These are phyloP conservation scores for Aegypius monachus DNA, from an alignment of 2,113 vertebrate species.

Conservation along the genomic window DNA sequence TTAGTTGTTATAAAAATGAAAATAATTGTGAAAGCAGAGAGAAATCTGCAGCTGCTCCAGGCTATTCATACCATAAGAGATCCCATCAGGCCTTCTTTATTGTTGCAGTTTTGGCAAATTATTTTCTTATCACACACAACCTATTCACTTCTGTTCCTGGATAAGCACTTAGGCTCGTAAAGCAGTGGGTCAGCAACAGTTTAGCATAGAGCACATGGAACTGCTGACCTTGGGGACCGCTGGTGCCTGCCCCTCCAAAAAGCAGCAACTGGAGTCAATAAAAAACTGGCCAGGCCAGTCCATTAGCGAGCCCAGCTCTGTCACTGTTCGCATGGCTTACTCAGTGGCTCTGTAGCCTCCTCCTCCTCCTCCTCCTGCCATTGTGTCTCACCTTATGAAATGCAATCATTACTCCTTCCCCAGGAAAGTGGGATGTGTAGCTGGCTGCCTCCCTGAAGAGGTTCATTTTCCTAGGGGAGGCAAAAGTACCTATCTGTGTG, in stretches of 20 bases:
- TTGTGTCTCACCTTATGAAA: constrained; percentile 10
- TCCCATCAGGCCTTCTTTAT: constrained; percentile 83
- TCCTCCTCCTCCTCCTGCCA: not conserved
- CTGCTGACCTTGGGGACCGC: constrained; percentile 70
- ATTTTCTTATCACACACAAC: constrained; percentile 86
- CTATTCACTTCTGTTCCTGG: constrained; percentile 84
- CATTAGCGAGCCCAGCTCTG: constrained; percentile 43
- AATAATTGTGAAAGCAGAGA: constrained; percentile 84
- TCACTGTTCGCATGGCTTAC: constrained; percentile 31
- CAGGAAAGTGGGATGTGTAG: not conserved
- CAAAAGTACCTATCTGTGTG: not conserved
- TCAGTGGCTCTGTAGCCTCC: not conserved
- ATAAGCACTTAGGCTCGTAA: constrained; percentile 82
- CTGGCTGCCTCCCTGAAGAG: not conserved
- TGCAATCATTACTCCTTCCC: not conserved
- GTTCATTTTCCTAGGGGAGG: not conserved
- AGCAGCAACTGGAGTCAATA: constrained; percentile 78
- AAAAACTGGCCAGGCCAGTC: constrained; percentile 70
- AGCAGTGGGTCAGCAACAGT: constrained; percentile 81
- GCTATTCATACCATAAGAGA: constrained; percentile 82
- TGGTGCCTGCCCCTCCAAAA: constrained; percentile 68
- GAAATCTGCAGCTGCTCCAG: constrained; percentile 80
- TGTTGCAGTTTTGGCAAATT: constrained; percentile 87
- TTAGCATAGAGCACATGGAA: constrained; percentile 74
- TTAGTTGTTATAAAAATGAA: constrained; percentile 82